Percentiles rank a stretch among this genome's conserved stretches.
phyloP scores from a whole-genome alignment of 2,888 invertebrate genomes.

The Bellardia pandia region DNA sequence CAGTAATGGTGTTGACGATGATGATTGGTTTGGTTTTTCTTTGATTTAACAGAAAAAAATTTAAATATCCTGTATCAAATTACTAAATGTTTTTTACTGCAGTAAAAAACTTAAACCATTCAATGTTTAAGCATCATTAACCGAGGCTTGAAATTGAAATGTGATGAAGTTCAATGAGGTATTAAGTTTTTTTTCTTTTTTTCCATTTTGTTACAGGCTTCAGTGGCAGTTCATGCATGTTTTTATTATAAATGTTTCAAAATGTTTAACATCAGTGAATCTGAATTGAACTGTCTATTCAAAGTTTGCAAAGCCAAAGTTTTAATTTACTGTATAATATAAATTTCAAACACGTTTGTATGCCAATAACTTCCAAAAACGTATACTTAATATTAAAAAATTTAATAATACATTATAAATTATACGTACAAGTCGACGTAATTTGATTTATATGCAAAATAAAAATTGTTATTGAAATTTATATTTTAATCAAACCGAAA shows the following conservation, averaged over 20 bases:
- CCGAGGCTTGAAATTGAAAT: slow-evolving; percentile 36
- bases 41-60: slow-evolving; percentile 33
- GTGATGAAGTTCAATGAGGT: not conserved
- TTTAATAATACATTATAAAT: not conserved
- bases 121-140: slow-evolving; percentile 44
- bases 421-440: not conserved
- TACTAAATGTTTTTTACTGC: not conserved
- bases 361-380: no score
- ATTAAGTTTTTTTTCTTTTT: not conserved
- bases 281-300: no score
- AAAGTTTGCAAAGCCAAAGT: no score
- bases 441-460: no score
- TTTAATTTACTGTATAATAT: no score
- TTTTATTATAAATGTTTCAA: no score
- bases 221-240: no score
- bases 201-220: not conserved
- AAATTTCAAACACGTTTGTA: no score
- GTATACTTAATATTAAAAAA: no score
- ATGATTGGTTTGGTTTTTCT: slow-evolving; percentile 36
- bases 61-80: slow-evolving; percentile 39
- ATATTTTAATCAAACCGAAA: no score
- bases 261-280: no score
- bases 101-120: slow-evolving; percentile 2
- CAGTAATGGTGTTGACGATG: slow-evolving; percentile 63
- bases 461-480: no score